Base-by-base conservation (phyloP, 2,797 vertebrate genomes). In the Vespertilio murinus region DNA sequence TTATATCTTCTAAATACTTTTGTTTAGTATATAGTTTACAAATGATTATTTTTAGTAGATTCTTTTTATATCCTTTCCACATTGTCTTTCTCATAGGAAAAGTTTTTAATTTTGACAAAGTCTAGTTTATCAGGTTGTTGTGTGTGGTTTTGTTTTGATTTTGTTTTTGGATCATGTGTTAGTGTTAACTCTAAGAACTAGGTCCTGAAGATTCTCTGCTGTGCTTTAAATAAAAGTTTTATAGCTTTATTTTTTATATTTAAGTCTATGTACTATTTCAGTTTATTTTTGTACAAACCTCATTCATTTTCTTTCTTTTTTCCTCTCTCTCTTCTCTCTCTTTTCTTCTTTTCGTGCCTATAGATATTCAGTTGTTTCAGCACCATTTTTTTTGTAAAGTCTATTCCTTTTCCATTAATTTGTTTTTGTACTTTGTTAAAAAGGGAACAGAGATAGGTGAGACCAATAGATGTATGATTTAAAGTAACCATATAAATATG, bases 381-480 rank as follows among this genome's bases (percentile, higher is more conserved):
- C 22, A 77, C 30, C 52, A 30, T 91, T 81, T 92, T 14, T 69
- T 73, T 42, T 11, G 4, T 75, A 74, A 81, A 82, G 23, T 9
- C 35, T 42, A 3, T 90, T 18, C 35, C 52, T 89, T 93, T 88
- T 11, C 52, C 65, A 25, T 38, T 73, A 61, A 88, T 92, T 95
- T 67, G 6, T 30, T 88, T 94, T 33, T 91, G 30, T 5, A 80
- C 33, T 92, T 93, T 79, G 35, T 73, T 18, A 49, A 79, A 47
- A 90, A 64, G 52, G 13, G 25, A 84, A 56, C 18, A 87, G 69
- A 90, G 22, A 70, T 45, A 83, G n/a, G 79, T 86, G 35, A 28
- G 13, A 59, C 88, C 80, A 87, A 95, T 71, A 83, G 42, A 91
- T 84, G 7, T 25, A 89, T 42, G 54, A 92, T 94, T 89, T 93